These are phyloP conservation scores for Drosophila kambysellisi DNA, from an alignment of 2,888 invertebrate genomes.

Conservation along the genomic window DNA sequence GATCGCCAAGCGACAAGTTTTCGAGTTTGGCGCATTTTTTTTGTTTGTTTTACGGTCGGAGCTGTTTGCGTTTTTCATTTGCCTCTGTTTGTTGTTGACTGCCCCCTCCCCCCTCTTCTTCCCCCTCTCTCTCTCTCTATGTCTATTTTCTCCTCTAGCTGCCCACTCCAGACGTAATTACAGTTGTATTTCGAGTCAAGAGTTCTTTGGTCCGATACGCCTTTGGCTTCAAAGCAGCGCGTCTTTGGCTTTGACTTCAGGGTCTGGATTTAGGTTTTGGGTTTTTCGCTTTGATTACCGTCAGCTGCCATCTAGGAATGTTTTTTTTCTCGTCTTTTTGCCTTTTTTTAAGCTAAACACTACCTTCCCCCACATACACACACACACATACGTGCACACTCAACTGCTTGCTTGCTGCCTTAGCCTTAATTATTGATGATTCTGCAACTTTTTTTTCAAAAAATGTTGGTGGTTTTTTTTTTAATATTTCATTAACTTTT, in stretches of 20 bases:
- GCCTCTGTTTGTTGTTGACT: slow-evolving; percentile 44
- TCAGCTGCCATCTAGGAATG: slow-evolving; percentile 23
- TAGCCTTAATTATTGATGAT: slow-evolving; percentile 37
- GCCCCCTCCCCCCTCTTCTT: not conserved
- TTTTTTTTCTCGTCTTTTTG: too few species aligned
- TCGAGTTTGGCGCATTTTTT: slow-evolving; percentile 66
- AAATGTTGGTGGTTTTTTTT: slow-evolving; percentile 1
- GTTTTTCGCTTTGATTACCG: slow-evolving; percentile 33
- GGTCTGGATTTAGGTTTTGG: slow-evolving; percentile 13
- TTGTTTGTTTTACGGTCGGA: slow-evolving; percentile 34
- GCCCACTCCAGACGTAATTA: slow-evolving; percentile 41
- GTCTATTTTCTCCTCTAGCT: not conserved
- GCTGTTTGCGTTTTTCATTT: slow-evolving; percentile 68
- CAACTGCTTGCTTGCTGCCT: not conserved
- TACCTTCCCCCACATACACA: not conserved
- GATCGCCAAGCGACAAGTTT: slow-evolving; percentile 60
- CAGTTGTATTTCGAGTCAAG: slow-evolving; percentile 18
- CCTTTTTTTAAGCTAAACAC: slow-evolving; percentile 12
- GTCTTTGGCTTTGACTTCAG: slow-evolving; percentile 13
- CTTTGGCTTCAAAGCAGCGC: slow-evolving; percentile 38
- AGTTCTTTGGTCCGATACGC: slow-evolving; percentile 56
- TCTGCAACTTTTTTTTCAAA: slow-evolving; percentile 19
- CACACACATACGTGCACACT: not conserved
- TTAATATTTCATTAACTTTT: slow-evolving; percentile 35
- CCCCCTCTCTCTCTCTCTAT: rapidly evolving